phyloP scores from a whole-genome alignment of 37 sponge, comb jelly and placozoan species.

The Spongilla lacustris region DNA sequence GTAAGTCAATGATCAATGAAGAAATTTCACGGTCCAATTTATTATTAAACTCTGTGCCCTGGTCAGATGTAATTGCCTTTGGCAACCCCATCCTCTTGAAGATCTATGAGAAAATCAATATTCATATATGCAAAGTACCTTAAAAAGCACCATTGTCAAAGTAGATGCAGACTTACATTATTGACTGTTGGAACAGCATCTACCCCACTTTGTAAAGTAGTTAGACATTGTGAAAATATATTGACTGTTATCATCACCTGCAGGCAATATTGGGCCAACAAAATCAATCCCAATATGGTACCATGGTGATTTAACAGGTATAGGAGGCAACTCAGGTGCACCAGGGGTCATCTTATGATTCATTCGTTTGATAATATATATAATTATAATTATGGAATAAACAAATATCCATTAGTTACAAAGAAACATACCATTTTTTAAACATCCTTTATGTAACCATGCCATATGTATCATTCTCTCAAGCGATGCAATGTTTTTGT shows the following conservation, averaged over 20 bases:
- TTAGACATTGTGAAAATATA: constrained; percentile 71
- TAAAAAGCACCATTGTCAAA: constrained; percentile 53
- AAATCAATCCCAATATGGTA: constrained; percentile 75
- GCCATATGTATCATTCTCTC: constrained; percentile 3
- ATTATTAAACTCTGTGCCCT: constrained; percentile 62
- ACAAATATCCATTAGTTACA: not conserved
- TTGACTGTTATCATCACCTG: constrained; percentile 21
- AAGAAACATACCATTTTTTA: not conserved
- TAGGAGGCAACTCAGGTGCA: constrained; percentile 55
- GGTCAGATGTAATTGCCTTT: constrained; percentile 51
- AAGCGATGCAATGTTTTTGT: not conserved
- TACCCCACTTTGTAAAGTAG: constrained; percentile 77
- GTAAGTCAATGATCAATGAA: constrained; percentile 41
- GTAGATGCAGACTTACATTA: constrained; percentile 49
- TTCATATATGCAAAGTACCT: constrained; percentile 25
- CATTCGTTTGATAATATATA: constrained; percentile 62
- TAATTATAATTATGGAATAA: not conserved
- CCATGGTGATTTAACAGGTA: constrained; percentile 63
- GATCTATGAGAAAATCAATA: not conserved
- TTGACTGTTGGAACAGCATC: constrained; percentile 48
- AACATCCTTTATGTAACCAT: not conserved
- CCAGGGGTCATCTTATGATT: constrained; percentile 57
- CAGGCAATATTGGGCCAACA: constrained; percentile 48
- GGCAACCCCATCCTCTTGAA: constrained; percentile 76
- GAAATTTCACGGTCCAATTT: constrained; percentile 21